Evolutionary conservation across 1,140 invertebrate species (phyloP).

Genomic region (Drosophila arawakana): DNA sequence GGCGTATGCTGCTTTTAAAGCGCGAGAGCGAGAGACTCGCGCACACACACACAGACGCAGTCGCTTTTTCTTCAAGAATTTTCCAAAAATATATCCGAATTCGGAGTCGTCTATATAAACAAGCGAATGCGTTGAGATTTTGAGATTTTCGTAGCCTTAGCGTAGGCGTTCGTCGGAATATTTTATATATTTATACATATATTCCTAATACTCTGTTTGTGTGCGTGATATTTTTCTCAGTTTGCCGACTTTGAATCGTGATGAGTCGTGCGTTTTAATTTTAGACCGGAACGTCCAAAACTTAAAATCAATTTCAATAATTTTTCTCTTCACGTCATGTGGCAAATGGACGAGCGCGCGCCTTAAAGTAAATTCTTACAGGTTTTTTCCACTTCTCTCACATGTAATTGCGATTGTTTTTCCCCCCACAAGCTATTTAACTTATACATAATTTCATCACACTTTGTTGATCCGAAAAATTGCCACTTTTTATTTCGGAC

Average conservation of each 20-base stretch:
- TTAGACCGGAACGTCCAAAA: conserved; percentile 63
- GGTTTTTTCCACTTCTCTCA: conserved; percentile 9
- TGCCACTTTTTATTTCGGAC: conserved; percentile 44
- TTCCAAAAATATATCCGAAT: conserved; percentile 84
- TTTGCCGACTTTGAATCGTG: conserved; percentile 53
- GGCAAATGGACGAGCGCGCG: conserved; percentile 46
- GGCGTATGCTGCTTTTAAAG: conserved; percentile 80
- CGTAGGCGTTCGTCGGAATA: conserved; percentile 47
- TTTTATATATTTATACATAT: conserved; percentile 10
- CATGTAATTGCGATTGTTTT: conserved; percentile 3
- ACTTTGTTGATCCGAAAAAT: conserved; percentile 27
- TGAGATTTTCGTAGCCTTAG: conserved; percentile 17
- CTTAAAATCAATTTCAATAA: conserved; percentile 63
- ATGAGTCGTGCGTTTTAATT: conserved; percentile 77
- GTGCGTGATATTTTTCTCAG: conserved; percentile 41
- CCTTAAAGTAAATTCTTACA: conserved; percentile 57
- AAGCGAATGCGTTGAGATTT: conserved; percentile 44
- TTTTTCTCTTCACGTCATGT: conserved; percentile 58
- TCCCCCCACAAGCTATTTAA: conserved; percentile 16
- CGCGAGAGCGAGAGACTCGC: conserved; percentile 52
- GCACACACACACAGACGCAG: conserved; percentile 28
- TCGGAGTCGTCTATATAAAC: conserved; percentile 61
- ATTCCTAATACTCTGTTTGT: conserved; percentile 25
- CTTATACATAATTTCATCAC: conserved; percentile 26
- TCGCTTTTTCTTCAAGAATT: conserved; percentile 65